phyloP scores from a whole-genome alignment of 2,113 vertebrate genomes.

The Pygoscelis adeliae region DNA sequence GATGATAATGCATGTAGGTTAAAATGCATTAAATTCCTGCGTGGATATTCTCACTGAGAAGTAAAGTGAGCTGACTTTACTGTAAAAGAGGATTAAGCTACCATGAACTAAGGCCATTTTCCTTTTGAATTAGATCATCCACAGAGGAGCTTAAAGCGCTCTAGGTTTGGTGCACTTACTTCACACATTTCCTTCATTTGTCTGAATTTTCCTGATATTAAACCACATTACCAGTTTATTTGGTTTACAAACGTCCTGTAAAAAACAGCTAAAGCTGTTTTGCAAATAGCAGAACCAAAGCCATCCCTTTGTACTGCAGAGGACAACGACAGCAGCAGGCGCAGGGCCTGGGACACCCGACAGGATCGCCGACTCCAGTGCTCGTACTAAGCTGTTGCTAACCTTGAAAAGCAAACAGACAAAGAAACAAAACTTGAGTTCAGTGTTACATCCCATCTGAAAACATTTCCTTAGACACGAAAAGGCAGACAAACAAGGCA shows the following conservation, averaged over 20 bases:
- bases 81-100: constrained; percentile 50
- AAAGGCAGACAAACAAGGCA: neutral
- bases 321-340: neutral
- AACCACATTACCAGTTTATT: neutral
- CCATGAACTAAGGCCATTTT: constrained; percentile 35
- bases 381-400: neutral
- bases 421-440: neutral
- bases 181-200: neutral
- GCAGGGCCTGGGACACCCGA: neutral
- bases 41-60: neutral
- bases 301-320: neutral
- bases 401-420: neutral
- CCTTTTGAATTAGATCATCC: constrained; percentile 41
- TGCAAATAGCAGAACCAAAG: neutral
- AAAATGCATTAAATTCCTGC: constrained; percentile 13
- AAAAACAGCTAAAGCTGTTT: neutral
- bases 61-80: constrained; percentile 9
- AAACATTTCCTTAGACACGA: neutral
- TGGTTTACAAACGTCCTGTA: neutral
- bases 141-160: constrained; percentile 1
- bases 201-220: neutral
- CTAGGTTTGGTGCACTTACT: neutral
- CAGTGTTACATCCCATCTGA: neutral
- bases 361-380: neutral
- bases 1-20: neutral